Evolutionary conservation across 2,888 invertebrate species (phyloP), one percentile per base, ranked within the genome.

Genomic region (Eustalomyia histrio): DNA sequence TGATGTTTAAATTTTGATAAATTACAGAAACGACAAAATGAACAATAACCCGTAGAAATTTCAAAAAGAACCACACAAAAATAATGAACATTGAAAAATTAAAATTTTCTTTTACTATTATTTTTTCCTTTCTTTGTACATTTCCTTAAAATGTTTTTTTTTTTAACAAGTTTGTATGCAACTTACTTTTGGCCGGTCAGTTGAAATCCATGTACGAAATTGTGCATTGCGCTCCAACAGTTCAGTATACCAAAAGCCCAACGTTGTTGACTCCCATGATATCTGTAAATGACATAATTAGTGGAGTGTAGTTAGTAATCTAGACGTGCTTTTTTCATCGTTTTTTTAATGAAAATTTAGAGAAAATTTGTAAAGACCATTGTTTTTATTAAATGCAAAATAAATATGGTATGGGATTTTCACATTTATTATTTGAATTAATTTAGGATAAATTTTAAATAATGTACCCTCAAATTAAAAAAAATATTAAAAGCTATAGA

Each of bases 231-330:
- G 93, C 90, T 99, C 98, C 82, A 99, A 90, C 35, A 99, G 92
- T 90, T 99, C 99, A 0, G 98, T 99, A 89, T 98, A 99, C 99
- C 99, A 99, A 91, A 99, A 99, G n/a, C 99, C 99, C 24, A 99
- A 92, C 0, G 99, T 98, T 2, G 98, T 97, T 0, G 98, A 98
- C 91, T 98, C 97, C 99, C 99, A 99, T 0, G 98, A 99, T 65
- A 98, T 95, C 96, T 97, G 87, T 18, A 84, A 86, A 78, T 83
- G 83, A 80, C 84, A 83, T 24, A 78, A 71, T 65, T 18, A 47
- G 39, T 60, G 29, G 43, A 14, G 33, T 33, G 55, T 24, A 57
- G 50, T 69, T 57, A 76, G 63, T 55, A 55, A 69, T 14, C 21
- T 21, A 55, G 55, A 53, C 33, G 18, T 76, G 21, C 43, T 52